Conservation (phyloP, 2,888 invertebrate genomes). For the Drosophila emarginata region DNA sequence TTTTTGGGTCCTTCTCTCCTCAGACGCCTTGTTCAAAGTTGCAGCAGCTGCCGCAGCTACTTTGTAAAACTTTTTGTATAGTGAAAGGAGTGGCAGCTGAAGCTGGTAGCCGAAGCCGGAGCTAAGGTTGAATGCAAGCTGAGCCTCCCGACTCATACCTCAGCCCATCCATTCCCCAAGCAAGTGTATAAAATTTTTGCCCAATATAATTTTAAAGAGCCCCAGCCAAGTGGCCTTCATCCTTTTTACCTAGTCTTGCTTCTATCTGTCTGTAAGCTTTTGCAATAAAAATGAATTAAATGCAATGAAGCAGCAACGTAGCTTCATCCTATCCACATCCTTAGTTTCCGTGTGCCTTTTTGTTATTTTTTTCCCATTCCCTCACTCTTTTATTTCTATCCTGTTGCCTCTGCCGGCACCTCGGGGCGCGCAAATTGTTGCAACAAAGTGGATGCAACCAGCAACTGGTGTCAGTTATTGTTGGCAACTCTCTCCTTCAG, state of each 20-base stretch:
- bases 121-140: slow-evolving; percentile 32
- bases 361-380: slow-evolving; percentile 1
- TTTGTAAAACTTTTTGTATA: slow-evolving; percentile 73
- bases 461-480: slow-evolving; percentile 76
- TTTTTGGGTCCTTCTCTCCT: slow-evolving; percentile 23
- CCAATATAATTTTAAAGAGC: slow-evolving; percentile 77
- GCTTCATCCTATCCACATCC: slow-evolving; percentile 30
- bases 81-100: slow-evolving; percentile 17
- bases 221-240: slow-evolving; percentile 66
- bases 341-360: background rate
- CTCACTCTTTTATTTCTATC: slow-evolving; percentile 14
- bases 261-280: slow-evolving; percentile 72
- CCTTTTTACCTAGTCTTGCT: slow-evolving; percentile 43
- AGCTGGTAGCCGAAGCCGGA: slow-evolving; percentile 12
- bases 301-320: slow-evolving; percentile 71
- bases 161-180: slow-evolving; percentile 18
- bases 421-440: slow-evolving; percentile 72
- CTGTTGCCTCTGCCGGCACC: slow-evolving; percentile 51
- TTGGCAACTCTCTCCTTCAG: slow-evolving; percentile 52
- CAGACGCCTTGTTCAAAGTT: slow-evolving; percentile 57
- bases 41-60: slow-evolving; percentile 68
- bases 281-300: slow-evolving; percentile 78
- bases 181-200: slow-evolving; percentile 73
- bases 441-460: slow-evolving; percentile 64
- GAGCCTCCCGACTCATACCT: slow-evolving; percentile 31